A percentile compares a stretch with the other conserved stretches of the same genome.
Conservation (phyloP, 2,797 vertebrate genomes). For the Falco peregrinus region DNA sequence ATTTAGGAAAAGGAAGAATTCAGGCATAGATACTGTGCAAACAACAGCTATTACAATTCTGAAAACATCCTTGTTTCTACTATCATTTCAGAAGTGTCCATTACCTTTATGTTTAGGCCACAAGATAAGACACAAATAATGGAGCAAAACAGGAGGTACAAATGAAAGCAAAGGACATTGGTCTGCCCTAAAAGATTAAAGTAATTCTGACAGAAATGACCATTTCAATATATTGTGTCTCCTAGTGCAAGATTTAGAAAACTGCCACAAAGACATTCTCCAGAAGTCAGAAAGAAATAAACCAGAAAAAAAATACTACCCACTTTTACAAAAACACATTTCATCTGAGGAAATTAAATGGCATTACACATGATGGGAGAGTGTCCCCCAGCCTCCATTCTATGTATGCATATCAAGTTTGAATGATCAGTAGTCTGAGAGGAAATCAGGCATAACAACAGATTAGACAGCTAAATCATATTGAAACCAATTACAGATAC, state of each 20-base stretch:
- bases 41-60: neutral
- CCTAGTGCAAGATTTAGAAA: neutral
- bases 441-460: neutral
- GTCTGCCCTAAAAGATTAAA: neutral
- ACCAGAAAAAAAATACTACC: neutral
- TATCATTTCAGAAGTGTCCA: neutral
- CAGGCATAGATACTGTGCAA: neutral
- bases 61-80: neutral
- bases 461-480: neutral
- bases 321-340: neutral
- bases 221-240: neutral
- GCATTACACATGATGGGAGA: neutral
- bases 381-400: neutral
- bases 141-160: neutral
- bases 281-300: neutral
- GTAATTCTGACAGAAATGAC: neutral
- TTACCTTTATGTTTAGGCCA: neutral
- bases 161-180: neutral
- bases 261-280: neutral
- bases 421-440: neutral
- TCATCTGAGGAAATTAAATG: neutral
- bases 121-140: neutral
- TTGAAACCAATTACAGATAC: neutral
- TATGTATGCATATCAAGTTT: neutral
- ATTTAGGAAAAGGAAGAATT: neutral